These are phyloP conservation scores for Adineta ricciae DNA, from an alignment of 2,888 invertebrate species.

Conservation along the genomic window DNA sequence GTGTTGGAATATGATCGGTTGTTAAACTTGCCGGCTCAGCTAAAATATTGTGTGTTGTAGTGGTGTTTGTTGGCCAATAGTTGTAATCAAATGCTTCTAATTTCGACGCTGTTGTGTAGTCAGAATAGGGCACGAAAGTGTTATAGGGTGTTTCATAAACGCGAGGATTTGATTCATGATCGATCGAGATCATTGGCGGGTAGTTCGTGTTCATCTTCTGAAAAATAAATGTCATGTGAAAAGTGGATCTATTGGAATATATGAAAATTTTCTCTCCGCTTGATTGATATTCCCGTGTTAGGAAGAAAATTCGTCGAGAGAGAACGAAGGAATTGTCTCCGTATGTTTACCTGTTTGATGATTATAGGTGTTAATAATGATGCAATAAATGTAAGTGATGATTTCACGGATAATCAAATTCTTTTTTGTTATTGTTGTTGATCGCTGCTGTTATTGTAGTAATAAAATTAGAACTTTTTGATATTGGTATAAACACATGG, in stretches of 20 bases:
- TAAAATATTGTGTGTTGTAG: background rate
- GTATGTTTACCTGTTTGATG: background rate
- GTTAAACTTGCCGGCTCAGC: background rate
- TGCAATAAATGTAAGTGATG: background rate
- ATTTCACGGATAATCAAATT: conserved; percentile 15
- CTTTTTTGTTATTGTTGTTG: background rate
- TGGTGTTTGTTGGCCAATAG: background rate
- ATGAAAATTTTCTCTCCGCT: background rate
- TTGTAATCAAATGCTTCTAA: background rate
- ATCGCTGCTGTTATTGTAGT: background rate
- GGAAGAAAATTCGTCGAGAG: background rate
- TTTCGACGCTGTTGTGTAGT: background rate
- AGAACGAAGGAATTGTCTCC: background rate
- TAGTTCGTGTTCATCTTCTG: background rate
- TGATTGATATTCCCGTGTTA: background rate
- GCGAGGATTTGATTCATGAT: background rate
- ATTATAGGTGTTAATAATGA: conserved; percentile 8
- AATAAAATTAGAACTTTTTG: conserved; percentile 4
- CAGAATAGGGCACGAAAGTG: background rate
- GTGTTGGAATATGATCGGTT: background rate
- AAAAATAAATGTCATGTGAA: no score
- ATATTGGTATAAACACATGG: background rate
- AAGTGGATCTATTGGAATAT: background rate
- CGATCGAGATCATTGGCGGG: background rate
- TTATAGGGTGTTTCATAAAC: background rate